Evolutionary conservation across 2,888 invertebrate species (phyloP), one percentile per base, ranked within the genome.

Genomic region (Drosophila phalerata): DNA sequence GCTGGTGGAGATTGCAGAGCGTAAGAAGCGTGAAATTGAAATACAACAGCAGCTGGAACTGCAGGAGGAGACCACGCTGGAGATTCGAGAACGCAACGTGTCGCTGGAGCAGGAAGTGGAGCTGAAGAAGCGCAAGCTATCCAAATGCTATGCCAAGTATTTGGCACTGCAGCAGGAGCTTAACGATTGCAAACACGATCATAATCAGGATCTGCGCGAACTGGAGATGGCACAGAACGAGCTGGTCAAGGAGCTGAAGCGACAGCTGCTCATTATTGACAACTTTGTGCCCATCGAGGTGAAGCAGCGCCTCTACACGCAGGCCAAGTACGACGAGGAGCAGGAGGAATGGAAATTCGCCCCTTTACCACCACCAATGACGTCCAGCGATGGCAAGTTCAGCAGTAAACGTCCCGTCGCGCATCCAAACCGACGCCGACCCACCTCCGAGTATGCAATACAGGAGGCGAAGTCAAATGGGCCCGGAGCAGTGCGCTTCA

Each of bases 71-170:
- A 97, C 96, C 15, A 97, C 98, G 13, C 94, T 96, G 52, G 98
- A 97, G 89, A 95, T 99, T 61, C 96, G 97, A 64, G 97, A 97
- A 90, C 98, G 98, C 0, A 99, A 97, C 90, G 95, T 97, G 9
- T 97, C 96, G 55, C 93, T 99, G 63, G 98, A 98, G 91, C 98
- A 98, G 91, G 99, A 99, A 93, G 98, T 99, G 2, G 99, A 99
- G 91, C 96, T 97, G 64, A 99, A 99, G 93, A 97, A 98, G 25
- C 97, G 96, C 87, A 93, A 98, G 92, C 93, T 99, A 60, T 97
- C 98, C 90, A 97, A 98, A 93, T 95, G 99, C 90, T 96, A 97
- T 90, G 94, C 95, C 15, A 98, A 98, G 93, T 94, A 97, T 90
- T 94, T 96, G 91, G 92, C 92, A 0, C 76, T 92, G n/a, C 92